Percentiles rank a stretch among this genome's conserved stretches.
phyloP scores from a whole-genome alignment of 2,888 invertebrate species.

The Drosophila kokeensis region DNA sequence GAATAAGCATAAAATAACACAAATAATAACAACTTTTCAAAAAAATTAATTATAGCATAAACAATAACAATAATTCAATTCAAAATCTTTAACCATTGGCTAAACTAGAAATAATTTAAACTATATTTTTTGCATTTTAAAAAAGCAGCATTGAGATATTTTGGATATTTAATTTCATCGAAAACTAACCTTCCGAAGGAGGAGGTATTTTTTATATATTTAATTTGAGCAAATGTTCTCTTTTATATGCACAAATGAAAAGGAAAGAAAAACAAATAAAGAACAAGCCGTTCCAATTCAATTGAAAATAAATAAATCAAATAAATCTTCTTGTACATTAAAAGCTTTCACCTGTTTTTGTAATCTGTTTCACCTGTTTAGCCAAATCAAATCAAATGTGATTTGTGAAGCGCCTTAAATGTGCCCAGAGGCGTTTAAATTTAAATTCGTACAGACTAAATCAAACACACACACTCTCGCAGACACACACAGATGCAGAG shows the following conservation, averaged over 20 bases:
- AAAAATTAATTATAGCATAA: no score
- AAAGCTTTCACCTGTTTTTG: conserved; percentile 5
- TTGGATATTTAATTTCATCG: background rate
- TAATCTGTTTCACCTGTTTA: conserved; percentile 1
- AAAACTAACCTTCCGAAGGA: background rate
- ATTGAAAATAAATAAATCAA: conserved; percentile 7
- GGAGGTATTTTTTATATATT: background rate
- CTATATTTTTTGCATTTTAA: background rate
- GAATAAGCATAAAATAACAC: no score
- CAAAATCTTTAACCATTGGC: background rate
- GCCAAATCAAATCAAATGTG: conserved; percentile 15
- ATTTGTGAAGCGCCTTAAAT: conserved; percentile 2
- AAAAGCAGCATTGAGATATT: background rate
- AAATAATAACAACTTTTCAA: no score
- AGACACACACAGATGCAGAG: conserved; percentile 9
- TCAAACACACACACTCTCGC: conserved; percentile 16
- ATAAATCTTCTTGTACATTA: background rate
- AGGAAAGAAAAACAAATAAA: background rate
- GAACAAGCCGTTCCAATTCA: background rate
- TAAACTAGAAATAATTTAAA: background rate
- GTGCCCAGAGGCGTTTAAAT: background rate
- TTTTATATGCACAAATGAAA: no score
- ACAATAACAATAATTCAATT: no score
- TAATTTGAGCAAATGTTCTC: background rate
- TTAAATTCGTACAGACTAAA: conserved; percentile 31